Base-by-base conservation (phyloP, 2,113 vertebrate genomes). In the Indicator indicator region DNA sequence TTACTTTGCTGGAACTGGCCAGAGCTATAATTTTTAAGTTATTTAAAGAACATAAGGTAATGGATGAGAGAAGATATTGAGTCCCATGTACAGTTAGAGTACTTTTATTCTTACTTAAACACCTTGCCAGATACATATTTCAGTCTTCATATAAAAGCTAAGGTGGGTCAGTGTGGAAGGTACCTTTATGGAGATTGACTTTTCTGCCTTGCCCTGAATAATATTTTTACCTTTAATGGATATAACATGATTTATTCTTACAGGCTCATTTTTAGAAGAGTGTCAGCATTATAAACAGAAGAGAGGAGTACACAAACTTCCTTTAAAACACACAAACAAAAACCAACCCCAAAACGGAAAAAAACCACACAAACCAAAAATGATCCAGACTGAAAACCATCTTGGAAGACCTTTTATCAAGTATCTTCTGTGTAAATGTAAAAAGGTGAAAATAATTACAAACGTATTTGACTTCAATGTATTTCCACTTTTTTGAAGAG, bases 171-270 rank as follows among this genome's bases (percentile, higher is more conserved):
- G 38, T 81, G 65, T 40, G 26, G 40, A 83, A 11, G n/a, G 54
- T 77, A 95, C 62, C 54, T 91, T 91, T 63, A 73, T 88, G 36
- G 80, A 86, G 69, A 76, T 90, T 88, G 80, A 32, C 36, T 93
- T 88, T 91, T 85, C 44, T 86, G 84, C 74, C 79, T 92, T 82
- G 12, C 89, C 42, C 69, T 91, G 75, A 89, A 83, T 85, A 42
- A 30, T 89, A 48, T 89, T 94, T 97, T 95, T 94, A 27, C 36
- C 13, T 77, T 89, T 80, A 94, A 89, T 91, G 94, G 87, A 83
- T 83, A 83, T 90, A 94, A 83, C 1, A 27, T 95, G 71, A 80
- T 95, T 89, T 95, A 70, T 85, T 92, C 59, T 80, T 85, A 54
- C 16, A 76, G 64, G 15, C 30, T 80, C 3, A 2, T 89, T 74